Evolutionary conservation across 1,140 invertebrate genomes (phyloP).

Genomic region (Hestina assimilis): DNA sequence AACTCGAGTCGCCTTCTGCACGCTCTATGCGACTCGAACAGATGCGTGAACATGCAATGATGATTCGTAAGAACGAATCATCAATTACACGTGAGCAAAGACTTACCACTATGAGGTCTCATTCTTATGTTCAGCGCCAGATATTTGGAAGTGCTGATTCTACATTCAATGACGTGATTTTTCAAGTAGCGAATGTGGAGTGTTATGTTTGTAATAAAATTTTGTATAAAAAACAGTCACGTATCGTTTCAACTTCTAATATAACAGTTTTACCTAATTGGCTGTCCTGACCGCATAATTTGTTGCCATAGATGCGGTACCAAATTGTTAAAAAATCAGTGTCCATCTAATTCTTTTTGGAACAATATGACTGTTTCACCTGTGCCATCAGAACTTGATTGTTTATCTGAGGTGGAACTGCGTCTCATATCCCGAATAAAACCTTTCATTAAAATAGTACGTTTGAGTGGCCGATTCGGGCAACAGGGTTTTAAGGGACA

Average conservation of each 20-base stretch:
- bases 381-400: not conserved
- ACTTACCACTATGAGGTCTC: too few relatives aligned
- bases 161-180: too few relatives aligned
- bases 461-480: not conserved
- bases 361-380: not conserved
- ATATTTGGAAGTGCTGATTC: too few relatives aligned
- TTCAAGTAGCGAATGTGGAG: conserved; percentile 19
- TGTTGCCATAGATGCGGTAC: not conserved
- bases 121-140: too few relatives aligned
- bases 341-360: not conserved
- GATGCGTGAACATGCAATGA: too few relatives aligned
- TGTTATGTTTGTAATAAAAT: not conserved
- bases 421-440: not conserved
- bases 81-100: too few relatives aligned
- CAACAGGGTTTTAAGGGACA: not conserved
- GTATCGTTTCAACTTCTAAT: not conserved
- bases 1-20: too few relatives aligned
- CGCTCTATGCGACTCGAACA: too few relatives aligned
- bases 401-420: not conserved
- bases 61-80: too few relatives aligned
- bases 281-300: not conserved
- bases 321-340: not conserved
- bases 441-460: not conserved
- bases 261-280: not conserved
- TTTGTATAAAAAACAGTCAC: not conserved